Conservation (phyloP, 2,113 vertebrate species). For the Anarrhichthys ocellatus region DNA sequence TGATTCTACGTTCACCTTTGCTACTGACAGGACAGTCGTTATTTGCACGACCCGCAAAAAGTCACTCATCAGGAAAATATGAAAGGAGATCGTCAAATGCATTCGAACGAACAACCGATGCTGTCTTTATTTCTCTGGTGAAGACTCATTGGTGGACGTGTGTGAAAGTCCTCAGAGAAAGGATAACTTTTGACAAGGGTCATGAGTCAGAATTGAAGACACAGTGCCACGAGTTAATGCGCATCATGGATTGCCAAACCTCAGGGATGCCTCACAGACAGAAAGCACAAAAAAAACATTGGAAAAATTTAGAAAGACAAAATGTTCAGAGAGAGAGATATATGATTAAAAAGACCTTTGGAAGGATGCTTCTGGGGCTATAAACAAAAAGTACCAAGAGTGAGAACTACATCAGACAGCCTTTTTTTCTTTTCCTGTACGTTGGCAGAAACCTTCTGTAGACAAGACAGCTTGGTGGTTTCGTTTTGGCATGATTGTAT, state of each 20-base stretch:
- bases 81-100: neutral
- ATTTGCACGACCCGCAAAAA: neutral
- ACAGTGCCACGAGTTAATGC: conserved; percentile 35
- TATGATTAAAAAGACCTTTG: conserved; percentile 21
- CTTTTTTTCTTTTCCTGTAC: conserved; percentile 23
- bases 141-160: neutral
- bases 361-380: conserved; percentile 19
- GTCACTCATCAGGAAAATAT: neutral
- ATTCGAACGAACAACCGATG: neutral
- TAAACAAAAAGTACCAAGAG: conserved; percentile 16
- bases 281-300: conserved; percentile 8
- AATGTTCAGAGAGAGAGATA: conserved; percentile 24
- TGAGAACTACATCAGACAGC: conserved; percentile 15
- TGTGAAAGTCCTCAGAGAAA: conserved; percentile 9
- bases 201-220: conserved; percentile 53
- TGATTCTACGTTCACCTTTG: neutral
- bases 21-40: neutral
- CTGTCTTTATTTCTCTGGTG: neutral
- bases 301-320: conserved; percentile 15
- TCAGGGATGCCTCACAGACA: conserved; percentile 43
- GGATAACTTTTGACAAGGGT: conserved; percentile 49
- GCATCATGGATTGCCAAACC: conserved; percentile 19
- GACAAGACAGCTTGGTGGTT: too few relatives aligned
- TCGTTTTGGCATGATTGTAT: too few relatives aligned
- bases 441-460: conserved; percentile 42